Conservation (phyloP, 2,888 invertebrate genomes). For the Mythimna albipuncta region DNA sequence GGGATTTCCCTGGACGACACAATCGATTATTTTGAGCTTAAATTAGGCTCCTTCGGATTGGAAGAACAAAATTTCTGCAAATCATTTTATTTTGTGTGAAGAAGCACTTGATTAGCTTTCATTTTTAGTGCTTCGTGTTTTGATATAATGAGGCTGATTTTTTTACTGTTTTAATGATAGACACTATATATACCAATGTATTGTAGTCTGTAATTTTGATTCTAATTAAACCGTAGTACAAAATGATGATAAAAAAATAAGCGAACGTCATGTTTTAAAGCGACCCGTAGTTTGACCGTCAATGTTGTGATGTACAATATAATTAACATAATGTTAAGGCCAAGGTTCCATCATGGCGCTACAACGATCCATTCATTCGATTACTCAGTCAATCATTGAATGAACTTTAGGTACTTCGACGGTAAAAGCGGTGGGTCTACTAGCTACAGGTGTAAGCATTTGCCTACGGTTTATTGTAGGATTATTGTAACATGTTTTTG, state of each 20-base stretch:
- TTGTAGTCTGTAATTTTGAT: background rate
- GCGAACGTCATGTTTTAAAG: conserved; percentile 38
- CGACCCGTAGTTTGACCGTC: conserved; percentile 30
- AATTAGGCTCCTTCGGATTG: conserved; percentile 1
- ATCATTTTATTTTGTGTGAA: conserved; percentile 6
- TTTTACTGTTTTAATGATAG: background rate
- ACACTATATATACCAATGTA: background rate
- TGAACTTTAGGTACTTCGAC: conserved; percentile 2
- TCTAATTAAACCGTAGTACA: background rate
- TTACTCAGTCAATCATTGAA: conserved; percentile 62
- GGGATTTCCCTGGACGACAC: conserved; percentile 26
- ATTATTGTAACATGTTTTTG: background rate
- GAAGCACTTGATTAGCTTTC: conserved; percentile 7
- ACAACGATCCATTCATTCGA: conserved; percentile 68
- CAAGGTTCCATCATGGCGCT: conserved; percentile 75
- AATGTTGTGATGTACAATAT: conserved; percentile 58
- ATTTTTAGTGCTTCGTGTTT: background rate
- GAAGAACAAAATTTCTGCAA: background rate
- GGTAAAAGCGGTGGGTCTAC: background rate
- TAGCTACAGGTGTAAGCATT: background rate
- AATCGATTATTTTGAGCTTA: conserved; percentile 6
- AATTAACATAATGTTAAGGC: conserved; percentile 86
- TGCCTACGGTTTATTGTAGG: background rate
- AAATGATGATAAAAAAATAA: conserved; percentile 14
- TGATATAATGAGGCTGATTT: background rate